Evolutionary conservation across 1,140 invertebrate species (phyloP), one percentile per base, ranked within the genome.

Genomic region (Drosophila nigrodunni): DNA sequence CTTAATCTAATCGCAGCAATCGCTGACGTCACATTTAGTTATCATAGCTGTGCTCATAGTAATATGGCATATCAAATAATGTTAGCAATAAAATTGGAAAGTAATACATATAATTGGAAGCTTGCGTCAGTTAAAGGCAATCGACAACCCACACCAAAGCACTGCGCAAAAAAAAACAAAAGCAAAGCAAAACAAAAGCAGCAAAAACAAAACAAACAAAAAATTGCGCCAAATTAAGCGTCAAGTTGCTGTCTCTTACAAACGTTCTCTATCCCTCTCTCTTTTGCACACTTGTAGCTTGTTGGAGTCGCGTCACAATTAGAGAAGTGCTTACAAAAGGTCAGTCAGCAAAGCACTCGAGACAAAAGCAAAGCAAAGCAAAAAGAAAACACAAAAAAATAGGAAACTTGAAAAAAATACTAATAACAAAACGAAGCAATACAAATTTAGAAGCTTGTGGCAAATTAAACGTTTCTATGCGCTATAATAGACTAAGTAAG

Each of bases 281-380:
- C 25, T 35, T 34, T 55, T 34, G 47, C 65, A 47, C 49, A 50
- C 70, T 67, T 50, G 77, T 66, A 47, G 73, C 58, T 58, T 65
- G 49, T 64, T 41, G 67, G 35, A 55, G 35, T 37, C 55, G 41
- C 64, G 59, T 83, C 80, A 83, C 87, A 87, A 87, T 87, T 89
- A 87, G 76, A 88, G 85, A 69, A 87, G 85, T 89, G 82, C 55
- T 76, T 78, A 83, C 73, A 75, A 86, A 86, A 88, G 80, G 85
- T 88, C 80, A 89, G 74, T 66, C 35, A 47, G 67, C 82, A 66
- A 75, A 25, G 65, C 77, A 80, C 72, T 87, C 65, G 65, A 82
- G 65, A 76, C 79, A 64, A 82, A 49, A 58, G 66, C 47, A 55
- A 55, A 59, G 15, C 71, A 8, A 66, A 85, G 25, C 7, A 62